Conservation (phyloP, 2,888 invertebrate species). For the Tetragonula carbonaria region DNA sequence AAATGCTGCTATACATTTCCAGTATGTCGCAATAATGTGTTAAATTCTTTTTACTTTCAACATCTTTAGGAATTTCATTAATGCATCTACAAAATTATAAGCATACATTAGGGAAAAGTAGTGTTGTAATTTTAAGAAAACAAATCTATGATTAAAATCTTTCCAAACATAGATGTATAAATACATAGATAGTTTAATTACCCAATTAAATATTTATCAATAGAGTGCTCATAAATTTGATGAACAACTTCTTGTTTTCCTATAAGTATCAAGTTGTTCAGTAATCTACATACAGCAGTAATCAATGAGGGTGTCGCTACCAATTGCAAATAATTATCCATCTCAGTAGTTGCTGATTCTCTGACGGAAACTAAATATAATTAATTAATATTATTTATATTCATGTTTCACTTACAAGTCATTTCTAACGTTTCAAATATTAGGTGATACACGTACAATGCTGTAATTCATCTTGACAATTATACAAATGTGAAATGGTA, state of each 20-base stretch:
- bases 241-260: constrained; percentile 82
- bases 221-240: constrained; percentile 83
- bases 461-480: constrained; percentile 76
- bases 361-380: constrained; percentile 64
- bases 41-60: constrained; percentile 81
- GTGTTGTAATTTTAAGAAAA: not conserved
- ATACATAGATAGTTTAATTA: constrained; percentile 71
- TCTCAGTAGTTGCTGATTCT: constrained; percentile 70
- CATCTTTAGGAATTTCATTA: constrained; percentile 79
- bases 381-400: not conserved
- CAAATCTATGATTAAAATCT: not conserved
- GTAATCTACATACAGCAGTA: constrained; percentile 82
- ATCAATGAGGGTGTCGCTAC: constrained; percentile 85
- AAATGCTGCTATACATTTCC: constrained; percentile 85
- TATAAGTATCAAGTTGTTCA: constrained; percentile 84
- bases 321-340: constrained; percentile 73
- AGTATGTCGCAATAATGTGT: constrained; percentile 84
- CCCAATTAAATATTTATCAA: constrained; percentile 85
- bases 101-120: not conserved
- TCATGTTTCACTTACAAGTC: not conserved
- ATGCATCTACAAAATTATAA: constrained; percentile 80
- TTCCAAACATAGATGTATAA: not conserved
- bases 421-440: not conserved
- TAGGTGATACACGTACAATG: constrained; percentile 66
- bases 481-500: constrained; percentile 75